A percentile compares a stretch with the other conserved stretches of the same genome.
Evolutionary conservation across 1,140 invertebrate genomes (phyloP).

Genomic region (Drosophila nebulosa): DNA sequence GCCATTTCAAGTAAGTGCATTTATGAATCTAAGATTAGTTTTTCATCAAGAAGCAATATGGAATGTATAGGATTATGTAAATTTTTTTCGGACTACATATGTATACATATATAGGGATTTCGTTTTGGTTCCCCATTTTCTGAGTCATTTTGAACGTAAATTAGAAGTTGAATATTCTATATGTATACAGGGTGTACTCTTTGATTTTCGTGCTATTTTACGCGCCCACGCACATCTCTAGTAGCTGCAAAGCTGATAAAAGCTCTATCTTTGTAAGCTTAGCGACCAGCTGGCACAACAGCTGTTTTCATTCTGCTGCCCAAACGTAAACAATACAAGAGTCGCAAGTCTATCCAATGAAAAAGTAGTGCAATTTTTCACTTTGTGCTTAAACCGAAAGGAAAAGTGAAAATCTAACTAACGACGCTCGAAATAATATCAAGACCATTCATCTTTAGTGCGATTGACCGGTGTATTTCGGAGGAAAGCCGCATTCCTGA

Average conservation of each 20-base stretch:
- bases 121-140: too few species aligned
- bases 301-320: background rate
- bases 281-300: background rate
- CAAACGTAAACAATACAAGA: conserved; percentile 6
- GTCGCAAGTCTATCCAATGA: background rate
- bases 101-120: too few species aligned
- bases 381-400: background rate
- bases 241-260: background rate
- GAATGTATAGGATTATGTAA: too few species aligned
- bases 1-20: conserved; percentile 34
- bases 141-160: too few species aligned
- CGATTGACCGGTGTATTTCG: background rate
- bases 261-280: background rate
- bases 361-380: background rate
- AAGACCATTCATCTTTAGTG: background rate
- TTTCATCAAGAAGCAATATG: background rate
- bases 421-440: background rate
- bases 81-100: too few species aligned
- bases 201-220: background rate
- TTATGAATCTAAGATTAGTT: background rate
- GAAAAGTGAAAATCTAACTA: conserved; percentile 3
- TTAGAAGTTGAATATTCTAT: too few species aligned
- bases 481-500: background rate
- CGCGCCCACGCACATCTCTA: background rate
- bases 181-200: background rate